Evolutionary conservation across 92 coral and sea anemone genomes (phyloP), one percentile per base, ranked within the genome.

Genomic region (Bergia sp.): DNA sequence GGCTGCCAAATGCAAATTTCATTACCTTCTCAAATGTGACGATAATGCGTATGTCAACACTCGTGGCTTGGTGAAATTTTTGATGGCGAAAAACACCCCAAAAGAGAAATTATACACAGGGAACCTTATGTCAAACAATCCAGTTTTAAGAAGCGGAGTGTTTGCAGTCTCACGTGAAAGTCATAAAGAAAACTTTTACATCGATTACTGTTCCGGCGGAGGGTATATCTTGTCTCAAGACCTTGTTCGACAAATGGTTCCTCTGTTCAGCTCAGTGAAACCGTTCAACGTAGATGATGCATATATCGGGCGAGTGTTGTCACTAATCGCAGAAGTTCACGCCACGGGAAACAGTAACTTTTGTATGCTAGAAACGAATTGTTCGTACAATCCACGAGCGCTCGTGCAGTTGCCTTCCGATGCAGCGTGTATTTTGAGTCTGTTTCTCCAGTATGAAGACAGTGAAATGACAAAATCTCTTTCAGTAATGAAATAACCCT

Each of bases 181-280:
- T 71, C 92, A 90, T n/a, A 89, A 82, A 4, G 92, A 43, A 1
- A n/a, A 80, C 7, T 15, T 50, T 29, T 90, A 79, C 57, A 86
- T 67, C 29, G 90, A 90, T 72, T 90, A 90, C 21, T 79, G 87
- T 9, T 90, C 92, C 1, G 92, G 92, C n/a, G 92, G 86, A 0
- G 92, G 90, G 10, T 90, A 86, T 55, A 87, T 90, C 36, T 81
- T 90, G 16, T 90, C 92, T 3, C 87, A 74, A 81, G 92, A 90
- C 72, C 78, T 90, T 18, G 92, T 90, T 20, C 58, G 16, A 7
- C 79, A 80, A 12, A 86, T 90, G 8, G 73, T 47, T 20, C 90
- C 81, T 49, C 37, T 86, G 90, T 90, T 90, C 21, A 89, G 80
- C 9, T 73, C 82, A 8, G 90, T 90, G 53, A 86, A 76, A 44